Percentiles rank a stretch among this genome's conserved stretches.
Evolutionary conservation across 2,797 vertebrate genomes (phyloP).

Genomic region (Phoebastria nigripes): DNA sequence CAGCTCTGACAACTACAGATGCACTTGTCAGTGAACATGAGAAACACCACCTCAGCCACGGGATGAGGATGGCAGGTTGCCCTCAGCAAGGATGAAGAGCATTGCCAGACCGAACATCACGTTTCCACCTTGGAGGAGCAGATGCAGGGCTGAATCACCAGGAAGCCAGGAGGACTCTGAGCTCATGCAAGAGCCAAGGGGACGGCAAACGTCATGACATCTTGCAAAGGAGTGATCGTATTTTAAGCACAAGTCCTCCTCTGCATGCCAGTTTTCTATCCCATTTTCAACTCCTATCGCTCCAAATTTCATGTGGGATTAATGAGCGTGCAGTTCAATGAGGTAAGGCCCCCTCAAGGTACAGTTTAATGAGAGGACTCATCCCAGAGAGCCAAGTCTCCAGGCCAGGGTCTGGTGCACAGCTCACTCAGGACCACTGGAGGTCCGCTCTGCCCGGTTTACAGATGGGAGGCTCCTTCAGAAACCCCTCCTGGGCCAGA

Average conservation of each 20-base stretch:
- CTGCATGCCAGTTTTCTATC: background rate
- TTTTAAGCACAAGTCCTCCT: background rate
- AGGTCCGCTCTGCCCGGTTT: too few species aligned
- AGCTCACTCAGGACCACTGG: background rate
- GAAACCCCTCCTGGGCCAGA: background rate
- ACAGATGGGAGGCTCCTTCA: background rate
- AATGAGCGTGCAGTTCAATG: fast-evolving
- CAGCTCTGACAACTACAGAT: background rate
- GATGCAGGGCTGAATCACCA: background rate
- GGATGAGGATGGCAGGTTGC: background rate
- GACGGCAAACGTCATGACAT: background rate
- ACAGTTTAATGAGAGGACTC: background rate
- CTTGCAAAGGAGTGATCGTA: background rate
- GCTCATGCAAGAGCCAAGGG: background rate
- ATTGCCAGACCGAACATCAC: fast-evolving
- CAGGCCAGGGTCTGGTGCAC: background rate
- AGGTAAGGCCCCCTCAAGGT: background rate
- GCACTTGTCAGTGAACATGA: background rate
- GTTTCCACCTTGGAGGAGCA: background rate
- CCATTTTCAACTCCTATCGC: background rate
- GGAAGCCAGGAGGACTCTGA: background rate
- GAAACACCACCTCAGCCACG: background rate
- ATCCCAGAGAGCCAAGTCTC: background rate
- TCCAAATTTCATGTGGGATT: background rate
- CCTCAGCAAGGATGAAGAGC: fast-evolving